Conservation (phyloP, 2,113 vertebrate genomes). For the Lipotes vexillifer region DNA sequence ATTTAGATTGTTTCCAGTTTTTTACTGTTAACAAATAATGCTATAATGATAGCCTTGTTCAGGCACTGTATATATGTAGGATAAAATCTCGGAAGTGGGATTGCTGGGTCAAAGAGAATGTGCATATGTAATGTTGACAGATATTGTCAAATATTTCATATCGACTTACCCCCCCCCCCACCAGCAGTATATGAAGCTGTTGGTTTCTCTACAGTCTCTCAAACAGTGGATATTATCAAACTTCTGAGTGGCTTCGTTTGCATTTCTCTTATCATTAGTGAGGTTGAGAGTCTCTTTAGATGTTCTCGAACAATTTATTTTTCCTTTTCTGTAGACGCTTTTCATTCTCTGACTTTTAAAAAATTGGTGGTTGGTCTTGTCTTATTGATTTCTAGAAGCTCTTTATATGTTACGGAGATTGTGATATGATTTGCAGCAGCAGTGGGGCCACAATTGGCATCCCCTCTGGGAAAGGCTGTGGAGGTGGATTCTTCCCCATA, state of each 20-base stretch:
- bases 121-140: neutral
- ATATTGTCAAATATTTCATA: neutral
- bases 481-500: neutral
- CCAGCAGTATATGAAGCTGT: neutral
- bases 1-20: neutral
- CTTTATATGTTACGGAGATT: neutral
- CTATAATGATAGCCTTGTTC: neutral
- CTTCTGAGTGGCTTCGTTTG: neutral
- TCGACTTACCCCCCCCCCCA: neutral
- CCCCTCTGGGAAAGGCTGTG: neutral
- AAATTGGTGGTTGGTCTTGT: neutral
- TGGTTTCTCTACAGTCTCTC: neutral
- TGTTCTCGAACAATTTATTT: neutral
- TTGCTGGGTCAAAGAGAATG: neutral
- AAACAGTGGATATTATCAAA: neutral
- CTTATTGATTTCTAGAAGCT: slow-evolving; percentile 15
- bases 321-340: neutral
- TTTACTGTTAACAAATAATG: neutral
- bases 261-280: slow-evolving; percentile 10
- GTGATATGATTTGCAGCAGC: neutral
- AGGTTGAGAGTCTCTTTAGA: neutral
- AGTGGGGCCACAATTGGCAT: neutral
- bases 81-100: neutral
- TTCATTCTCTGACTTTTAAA: neutral
- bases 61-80: neutral